phyloP scores from a whole-genome alignment of 2,113 vertebrate species.

The Cephalopterus ornatus region DNA sequence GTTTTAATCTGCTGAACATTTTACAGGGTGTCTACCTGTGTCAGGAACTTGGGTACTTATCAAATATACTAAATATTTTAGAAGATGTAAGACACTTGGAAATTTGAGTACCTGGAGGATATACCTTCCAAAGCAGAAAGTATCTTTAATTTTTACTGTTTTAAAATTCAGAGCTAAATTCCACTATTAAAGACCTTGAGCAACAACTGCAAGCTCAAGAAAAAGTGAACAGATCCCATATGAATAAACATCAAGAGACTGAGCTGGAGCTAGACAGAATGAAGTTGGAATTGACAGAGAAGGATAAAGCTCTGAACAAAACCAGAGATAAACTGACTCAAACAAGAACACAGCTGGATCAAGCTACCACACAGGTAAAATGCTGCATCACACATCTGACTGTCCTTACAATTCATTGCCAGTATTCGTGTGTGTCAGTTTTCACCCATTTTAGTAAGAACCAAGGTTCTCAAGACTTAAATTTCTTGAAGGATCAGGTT shows the following conservation, averaged over 20 bases:
- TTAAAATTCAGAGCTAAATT: constrained; percentile 78
- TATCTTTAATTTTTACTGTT: background rate
- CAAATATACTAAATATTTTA: background rate
- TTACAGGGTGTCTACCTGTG: background rate
- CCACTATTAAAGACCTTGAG: constrained; percentile 79
- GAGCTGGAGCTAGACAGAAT: constrained; percentile 80
- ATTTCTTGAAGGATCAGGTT: background rate
- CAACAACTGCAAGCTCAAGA: constrained; percentile 80
- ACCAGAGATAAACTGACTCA: constrained; percentile 80
- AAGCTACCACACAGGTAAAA: constrained; percentile 78
- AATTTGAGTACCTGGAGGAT: background rate
- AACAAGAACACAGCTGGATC: constrained; percentile 73
- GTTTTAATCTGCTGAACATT: background rate
- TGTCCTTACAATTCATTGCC: background rate
- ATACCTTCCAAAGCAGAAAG: background rate
- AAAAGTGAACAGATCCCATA: constrained; percentile 76
- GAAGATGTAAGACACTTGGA: background rate
- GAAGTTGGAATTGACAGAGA: constrained; percentile 80
- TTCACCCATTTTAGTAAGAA: background rate
- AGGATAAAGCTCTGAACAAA: constrained; percentile 80
- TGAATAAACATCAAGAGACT: constrained; percentile 78
- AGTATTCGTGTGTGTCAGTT: background rate
- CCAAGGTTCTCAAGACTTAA: background rate
- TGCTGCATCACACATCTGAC: background rate
- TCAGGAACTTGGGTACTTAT: background rate